Base-by-base conservation (phyloP, 23 tunicate genomes). In the Trididemnum miniatum region DNA sequence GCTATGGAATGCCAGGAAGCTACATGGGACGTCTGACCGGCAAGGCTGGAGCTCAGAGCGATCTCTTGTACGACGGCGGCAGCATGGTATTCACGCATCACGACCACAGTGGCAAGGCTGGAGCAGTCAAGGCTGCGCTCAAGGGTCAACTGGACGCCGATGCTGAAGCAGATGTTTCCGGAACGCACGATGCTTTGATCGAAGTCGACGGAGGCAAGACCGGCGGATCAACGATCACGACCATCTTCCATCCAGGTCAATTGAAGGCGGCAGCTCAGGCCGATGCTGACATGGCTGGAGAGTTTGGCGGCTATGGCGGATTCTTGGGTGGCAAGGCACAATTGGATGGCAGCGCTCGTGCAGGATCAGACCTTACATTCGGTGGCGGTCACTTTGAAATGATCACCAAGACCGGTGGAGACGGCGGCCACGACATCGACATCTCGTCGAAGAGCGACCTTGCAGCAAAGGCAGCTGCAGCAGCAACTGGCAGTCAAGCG, bases 171-270 rank as follows among this genome's bases (percentile, higher is more conserved):
- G 54, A 44, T 7, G 54, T 44, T 9, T 44, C 54, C 12, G 54
- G 54, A 44, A 15, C 40, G 18, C 72, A 72, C 72, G 77, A 31
- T 2, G 77, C 85, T n/a, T 72, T 26, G 5, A 36, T 38, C 33
- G 5, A 40, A 1, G 77, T 49, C 9, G 64, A 44, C 18, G 85
- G 85, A 37, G 78, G 77, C 31, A 82, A 82, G 77, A 82, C 40
- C 37, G 77, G 77, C 78, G 64, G 78, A 9, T n/a, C 27, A 4
- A 22, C 4, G 69, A 9, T 25, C 30, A 62, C 20, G 69, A 22
- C 69, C 69, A 25, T 25, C 30, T 62, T 62, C 69, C 69, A 62
- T 62, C 69, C 30, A 22, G 69, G 69, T 4, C 27, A 62, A n/a
- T 22, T 62, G 69, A 25, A n/a, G 5, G 30, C 30, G 15, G 69